Base-by-base conservation (phyloP, 2,113 vertebrate genomes). In the Amazona vittata region DNA sequence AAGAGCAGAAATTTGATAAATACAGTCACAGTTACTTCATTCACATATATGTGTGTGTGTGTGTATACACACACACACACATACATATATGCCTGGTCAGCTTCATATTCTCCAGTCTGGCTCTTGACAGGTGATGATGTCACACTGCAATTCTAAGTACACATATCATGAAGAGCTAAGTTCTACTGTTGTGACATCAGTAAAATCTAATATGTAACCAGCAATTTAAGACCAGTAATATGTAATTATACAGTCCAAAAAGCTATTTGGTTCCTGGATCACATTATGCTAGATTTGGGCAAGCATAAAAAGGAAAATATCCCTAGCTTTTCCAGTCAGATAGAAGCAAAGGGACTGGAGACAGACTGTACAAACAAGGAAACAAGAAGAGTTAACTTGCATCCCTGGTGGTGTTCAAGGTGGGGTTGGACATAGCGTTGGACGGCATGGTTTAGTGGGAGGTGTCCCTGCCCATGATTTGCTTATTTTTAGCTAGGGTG, bases 1-100 rank as follows among this genome's bases (percentile, higher is more conserved):
- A 82, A 73, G 50, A 73, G 57, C 35, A 71, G 37, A 77, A 95
- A 82, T 69, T 78, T 94, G 37, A 70, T 79, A 88, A 89, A 69
- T 31, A 49, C 12, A 46, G 14, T 35, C 73, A 88, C 31, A 91
- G 71, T 71, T 78, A 62, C 12, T 91, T 82, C 15, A 69, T 92
- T 79, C 90, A 28, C 31, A 63, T 44, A 49, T 46, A 14, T 31
- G 4, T 49, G 0, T 18, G 0, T 26, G 2, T 49, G 11, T 25
- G 5, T 19, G 12, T 5, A 59, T 9, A n/a, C 33, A 59, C 31
- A 21, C 19, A 33, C 31, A 20, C 8, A 33, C 12, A 33, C 19
- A 55, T 10, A 22, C 6, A 9, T 7, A 47, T 6, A 15, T 24
- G 7, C 47, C 19, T 1, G 2, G 73, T 71, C 4, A 4, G 12